Conservation (phyloP, 2,888 invertebrate genomes). For the Dorcus hopei region DNA sequence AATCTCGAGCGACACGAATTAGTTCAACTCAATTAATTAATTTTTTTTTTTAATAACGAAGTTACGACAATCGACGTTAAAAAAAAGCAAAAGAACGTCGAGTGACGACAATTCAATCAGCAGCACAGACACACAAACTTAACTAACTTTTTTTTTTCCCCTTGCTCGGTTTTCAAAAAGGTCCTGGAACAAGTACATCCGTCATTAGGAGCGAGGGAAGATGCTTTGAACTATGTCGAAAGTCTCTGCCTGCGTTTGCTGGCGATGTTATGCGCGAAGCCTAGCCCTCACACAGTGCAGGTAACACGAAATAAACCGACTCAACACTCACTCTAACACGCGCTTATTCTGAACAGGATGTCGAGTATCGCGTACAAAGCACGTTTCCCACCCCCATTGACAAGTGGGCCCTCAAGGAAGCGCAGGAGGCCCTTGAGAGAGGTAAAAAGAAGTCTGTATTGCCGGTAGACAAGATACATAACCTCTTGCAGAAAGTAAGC, state of each 20-base stretch:
- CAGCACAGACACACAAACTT: too few relatives aligned
- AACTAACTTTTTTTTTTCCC: too few relatives aligned
- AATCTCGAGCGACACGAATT: neutral
- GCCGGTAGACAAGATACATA: constrained; percentile 88
- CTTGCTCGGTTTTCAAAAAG: constrained; percentile 48
- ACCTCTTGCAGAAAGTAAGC: constrained; percentile 73
- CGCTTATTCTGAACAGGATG: constrained; percentile 61
- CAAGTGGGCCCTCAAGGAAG: constrained; percentile 89
- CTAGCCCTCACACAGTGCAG: constrained; percentile 77
- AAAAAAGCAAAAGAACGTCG: neutral
- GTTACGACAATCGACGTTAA: neutral
- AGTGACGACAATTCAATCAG: neutral
- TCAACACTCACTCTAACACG: neutral
- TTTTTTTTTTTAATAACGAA: neutral
- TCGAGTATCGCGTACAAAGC: constrained; percentile 87
- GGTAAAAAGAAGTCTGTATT: constrained; percentile 73
- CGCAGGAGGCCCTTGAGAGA: constrained; percentile 77
- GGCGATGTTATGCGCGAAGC: constrained; percentile 82
- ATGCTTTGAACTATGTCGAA: constrained; percentile 91
- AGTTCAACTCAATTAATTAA: neutral
- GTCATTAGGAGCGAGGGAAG: constrained; percentile 78
- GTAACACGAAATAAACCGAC: constrained; percentile 40
- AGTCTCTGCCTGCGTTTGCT: constrained; percentile 83
- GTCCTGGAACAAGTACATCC: constrained; percentile 89
- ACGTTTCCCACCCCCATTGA: constrained; percentile 95